Percentiles rank a stretch among this genome's conserved stretches.
Evolutionary conservation across 1,140 invertebrate genomes (phyloP).

Genomic region (Babylonia areolata): DNA sequence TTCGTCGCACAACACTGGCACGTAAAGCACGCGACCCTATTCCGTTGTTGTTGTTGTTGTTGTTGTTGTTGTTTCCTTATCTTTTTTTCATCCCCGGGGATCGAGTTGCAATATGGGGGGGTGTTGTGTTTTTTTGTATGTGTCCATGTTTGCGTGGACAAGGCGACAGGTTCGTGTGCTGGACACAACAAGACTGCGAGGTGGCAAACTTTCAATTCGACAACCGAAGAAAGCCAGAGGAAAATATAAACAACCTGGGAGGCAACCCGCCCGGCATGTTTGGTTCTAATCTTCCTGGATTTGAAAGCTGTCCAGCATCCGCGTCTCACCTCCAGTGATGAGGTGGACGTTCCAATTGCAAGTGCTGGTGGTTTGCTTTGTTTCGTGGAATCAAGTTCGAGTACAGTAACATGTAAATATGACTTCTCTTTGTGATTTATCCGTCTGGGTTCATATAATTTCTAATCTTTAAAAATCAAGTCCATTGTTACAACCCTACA

Average conservation of each 20-base stretch:
- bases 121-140: no score
- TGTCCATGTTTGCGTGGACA: background rate
- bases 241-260: background rate
- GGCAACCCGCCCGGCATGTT: background rate
- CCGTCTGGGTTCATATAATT: no score
- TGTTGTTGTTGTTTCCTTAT: no score
- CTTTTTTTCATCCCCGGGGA: no score
- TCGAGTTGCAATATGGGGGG: background rate
- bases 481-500: no score
- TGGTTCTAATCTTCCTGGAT: background rate
- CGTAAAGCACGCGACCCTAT: conserved; percentile 10
- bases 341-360: background rate
- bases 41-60: no score
- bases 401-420: no score
- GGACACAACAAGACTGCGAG: background rate
- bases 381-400: no score
- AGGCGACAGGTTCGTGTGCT: background rate
- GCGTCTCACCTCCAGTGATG: background rate
- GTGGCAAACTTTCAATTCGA: background rate
- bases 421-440: no score
- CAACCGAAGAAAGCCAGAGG: background rate
- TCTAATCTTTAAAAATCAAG: no score
- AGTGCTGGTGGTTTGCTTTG: no score
- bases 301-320: background rate
- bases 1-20: conserved; percentile 23